Evolutionary conservation across 2,113 vertebrate species (phyloP), one percentile per base, ranked within the genome.

Genomic region (Jacana jacana): DNA sequence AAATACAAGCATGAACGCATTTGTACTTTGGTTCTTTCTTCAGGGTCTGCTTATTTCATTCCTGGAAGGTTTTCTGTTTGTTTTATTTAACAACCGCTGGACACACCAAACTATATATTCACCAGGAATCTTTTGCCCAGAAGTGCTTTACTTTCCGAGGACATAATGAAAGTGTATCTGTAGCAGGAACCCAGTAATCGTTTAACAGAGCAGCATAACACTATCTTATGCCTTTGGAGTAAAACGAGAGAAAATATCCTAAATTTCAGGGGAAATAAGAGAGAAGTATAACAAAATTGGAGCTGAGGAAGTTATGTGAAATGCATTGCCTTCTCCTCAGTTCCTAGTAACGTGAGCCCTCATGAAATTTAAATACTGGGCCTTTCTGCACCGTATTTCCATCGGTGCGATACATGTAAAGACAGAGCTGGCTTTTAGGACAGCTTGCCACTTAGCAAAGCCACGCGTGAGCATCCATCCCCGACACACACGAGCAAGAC

Each of bases 1-100:
- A 92, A 86, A 92, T 69, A 81, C 18, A 93, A 88, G 65, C 77
- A 84, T 52, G 58, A 65, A 88, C 5, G 1, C 3, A 2, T 92
- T 86, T 81, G 48, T 86, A 58, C 79, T 76, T 75, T 81, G 28
- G 11, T 60, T 92, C 57, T 90, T 95, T 73, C 57, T 95, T 90
- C 80, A 76, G 73, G 57, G 65, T 92, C 40, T 81, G 44, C 49
- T 91, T 91, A 42, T 79, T 96, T 85, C 4, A 7, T 92, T 94
- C 76, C 70, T 89, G 63, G 31, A 52, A 54, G 40, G 25, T 76
- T 95, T 95, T 93, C 19, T 90, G 42, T 91, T 94, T 92, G 65
- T 52, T 95, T 81, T 85, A 46, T 92, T 91, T 93, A 79, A 81
- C 76, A 73, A 66, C 61, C 85, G 44, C 78, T 92, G 93, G 96